Percentiles rank a stretch among this genome's conserved stretches.
phyloP scores from a whole-genome alignment of 2,113 vertebrate genomes.

The Colinus virginianus region DNA sequence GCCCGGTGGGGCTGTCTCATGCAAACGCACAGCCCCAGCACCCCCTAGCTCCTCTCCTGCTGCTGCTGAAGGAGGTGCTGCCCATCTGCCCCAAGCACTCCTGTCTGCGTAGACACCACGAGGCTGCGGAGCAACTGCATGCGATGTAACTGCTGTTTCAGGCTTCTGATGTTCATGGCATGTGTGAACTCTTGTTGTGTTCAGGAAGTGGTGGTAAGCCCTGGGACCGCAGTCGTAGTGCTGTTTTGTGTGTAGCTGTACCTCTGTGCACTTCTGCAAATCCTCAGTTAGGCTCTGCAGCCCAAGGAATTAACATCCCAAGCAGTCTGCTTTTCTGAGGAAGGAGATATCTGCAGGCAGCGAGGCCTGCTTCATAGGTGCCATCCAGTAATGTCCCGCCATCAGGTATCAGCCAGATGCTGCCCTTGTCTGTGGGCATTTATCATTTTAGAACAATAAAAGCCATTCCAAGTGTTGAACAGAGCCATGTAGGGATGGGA shows the following conservation, averaged over 20 bases:
- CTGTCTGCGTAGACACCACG: background rate
- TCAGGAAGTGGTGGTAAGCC: slow-evolving; percentile 60
- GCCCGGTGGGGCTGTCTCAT: background rate
- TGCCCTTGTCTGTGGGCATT: background rate
- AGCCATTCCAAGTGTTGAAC: background rate
- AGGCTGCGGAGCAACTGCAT: slow-evolving; percentile 11
- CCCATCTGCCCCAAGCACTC: background rate
- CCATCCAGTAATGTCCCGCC: background rate
- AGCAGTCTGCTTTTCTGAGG: background rate
- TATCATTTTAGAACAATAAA: background rate
- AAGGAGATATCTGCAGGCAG: background rate
- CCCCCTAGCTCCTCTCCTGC: background rate
- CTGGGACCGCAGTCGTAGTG: slow-evolving; percentile 29
- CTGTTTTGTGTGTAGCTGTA: background rate
- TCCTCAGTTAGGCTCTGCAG: background rate
- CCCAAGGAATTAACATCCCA: background rate
- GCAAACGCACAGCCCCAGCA: background rate
- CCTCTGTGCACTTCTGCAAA: slow-evolving; percentile 25
- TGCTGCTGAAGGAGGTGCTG: background rate
- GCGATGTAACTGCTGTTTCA: slow-evolving; percentile 42
- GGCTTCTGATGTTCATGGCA: slow-evolving; percentile 36
- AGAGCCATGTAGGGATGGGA: background rate
- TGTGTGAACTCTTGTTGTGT: slow-evolving; percentile 13
- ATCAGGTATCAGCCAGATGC: background rate
- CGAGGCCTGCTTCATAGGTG: background rate